Evolutionary conservation across 1,140 invertebrate genomes (phyloP).

Genomic region (Zaprionus ghesquierei): DNA sequence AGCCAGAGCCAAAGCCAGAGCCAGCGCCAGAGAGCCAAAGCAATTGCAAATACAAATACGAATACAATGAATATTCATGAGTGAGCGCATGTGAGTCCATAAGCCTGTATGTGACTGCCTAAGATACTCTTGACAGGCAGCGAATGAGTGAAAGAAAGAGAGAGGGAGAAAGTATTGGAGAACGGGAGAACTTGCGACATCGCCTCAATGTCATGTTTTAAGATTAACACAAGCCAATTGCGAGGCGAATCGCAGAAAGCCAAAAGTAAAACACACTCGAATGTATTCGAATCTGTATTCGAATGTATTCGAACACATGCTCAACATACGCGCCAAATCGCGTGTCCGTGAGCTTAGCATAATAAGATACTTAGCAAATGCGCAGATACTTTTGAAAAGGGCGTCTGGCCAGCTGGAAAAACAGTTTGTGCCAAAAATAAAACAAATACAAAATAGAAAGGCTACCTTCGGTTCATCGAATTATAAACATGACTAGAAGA

Average conservation of each 20-base stretch:
- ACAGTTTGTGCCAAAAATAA: too few relatives aligned
- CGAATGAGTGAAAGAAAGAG: not conserved
- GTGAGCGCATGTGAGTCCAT: slow-evolving; percentile 12
- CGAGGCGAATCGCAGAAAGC: slow-evolving; percentile 5
- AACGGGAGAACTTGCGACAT: not conserved
- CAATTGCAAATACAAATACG: slow-evolving; percentile 69
- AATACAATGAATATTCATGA: slow-evolving; percentile 72
- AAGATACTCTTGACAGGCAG: slow-evolving; percentile 61
- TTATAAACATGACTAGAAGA: too few relatives aligned
- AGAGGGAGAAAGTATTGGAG: not conserved
- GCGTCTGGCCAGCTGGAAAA: not conserved
- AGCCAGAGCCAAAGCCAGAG: slow-evolving; percentile 17
- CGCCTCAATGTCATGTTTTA: slow-evolving; percentile 50
- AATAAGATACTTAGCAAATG: slow-evolving; percentile 19
- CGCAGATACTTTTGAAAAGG: slow-evolving; percentile 11
- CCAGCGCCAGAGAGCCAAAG: too few relatives aligned
- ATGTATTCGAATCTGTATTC: not conserved
- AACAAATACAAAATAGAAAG: too few relatives aligned
- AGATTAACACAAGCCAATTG: slow-evolving; percentile 57
- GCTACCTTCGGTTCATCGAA: too few relatives aligned
- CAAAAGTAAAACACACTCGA: not conserved
- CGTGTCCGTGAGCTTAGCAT: slow-evolving; percentile 1
- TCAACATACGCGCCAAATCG: not conserved
- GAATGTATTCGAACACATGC: not conserved
- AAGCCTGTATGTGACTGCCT: slow-evolving; percentile 47